These are phyloP conservation scores for Heliconius sara DNA, from an alignment of 2,888 invertebrate species.

Conservation along the genomic window DNA sequence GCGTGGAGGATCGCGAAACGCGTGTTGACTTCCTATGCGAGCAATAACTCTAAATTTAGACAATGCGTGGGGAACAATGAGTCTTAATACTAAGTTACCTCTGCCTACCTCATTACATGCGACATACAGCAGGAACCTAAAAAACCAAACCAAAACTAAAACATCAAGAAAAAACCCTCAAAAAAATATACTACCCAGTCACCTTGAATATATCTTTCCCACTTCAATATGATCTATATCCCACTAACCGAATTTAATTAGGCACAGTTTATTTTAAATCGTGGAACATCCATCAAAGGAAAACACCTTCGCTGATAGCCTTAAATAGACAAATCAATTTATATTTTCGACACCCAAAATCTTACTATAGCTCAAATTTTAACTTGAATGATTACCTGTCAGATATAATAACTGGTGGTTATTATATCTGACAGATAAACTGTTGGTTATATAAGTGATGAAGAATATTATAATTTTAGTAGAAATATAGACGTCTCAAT, in stretches of 20 bases:
- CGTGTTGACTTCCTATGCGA: too few relatives aligned
- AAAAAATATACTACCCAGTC: background rate
- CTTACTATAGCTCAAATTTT: constrained; percentile 47
- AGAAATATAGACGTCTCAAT: constrained; percentile 65
- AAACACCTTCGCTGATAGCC: constrained; percentile 40
- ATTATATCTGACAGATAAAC: too few relatives aligned
- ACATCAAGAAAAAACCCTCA: background rate
- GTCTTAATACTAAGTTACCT: background rate
- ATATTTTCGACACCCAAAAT: constrained; percentile 38
- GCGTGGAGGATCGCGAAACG: too few relatives aligned
- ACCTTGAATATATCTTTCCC: background rate
- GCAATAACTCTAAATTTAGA: too few relatives aligned
- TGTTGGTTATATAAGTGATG: constrained; percentile 52
- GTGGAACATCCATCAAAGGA: constrained; percentile 35
- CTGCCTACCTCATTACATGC: background rate
- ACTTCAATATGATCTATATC: constrained; percentile 14
- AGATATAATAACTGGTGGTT: constrained; percentile 52
- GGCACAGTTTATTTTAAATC: constrained; percentile 23
- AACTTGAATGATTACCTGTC: constrained; percentile 57
- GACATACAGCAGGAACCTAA: background rate
- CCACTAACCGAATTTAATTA: constrained; percentile 28
- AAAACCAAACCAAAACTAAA: background rate
- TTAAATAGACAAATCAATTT: constrained; percentile 45
- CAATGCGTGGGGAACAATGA: too few relatives aligned
- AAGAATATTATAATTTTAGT: constrained; percentile 69